Percentiles rank a stretch among this genome's conserved stretches.
Conservation (phyloP, 2,888 invertebrate genomes). For the Orthosia gothica region DNA sequence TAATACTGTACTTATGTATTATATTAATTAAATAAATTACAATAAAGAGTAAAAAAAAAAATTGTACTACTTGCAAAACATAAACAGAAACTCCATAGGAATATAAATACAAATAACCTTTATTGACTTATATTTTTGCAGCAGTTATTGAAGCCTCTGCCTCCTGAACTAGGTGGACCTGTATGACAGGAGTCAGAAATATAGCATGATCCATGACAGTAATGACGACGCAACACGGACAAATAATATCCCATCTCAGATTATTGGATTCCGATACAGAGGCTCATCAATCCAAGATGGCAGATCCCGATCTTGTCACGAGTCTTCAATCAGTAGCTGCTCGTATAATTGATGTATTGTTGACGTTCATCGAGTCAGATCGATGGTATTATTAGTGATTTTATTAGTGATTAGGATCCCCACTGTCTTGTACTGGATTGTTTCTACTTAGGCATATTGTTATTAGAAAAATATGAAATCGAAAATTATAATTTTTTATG, state of each 20-base stretch:
- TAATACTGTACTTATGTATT: too few relatives aligned
- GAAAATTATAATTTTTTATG: too few relatives aligned
- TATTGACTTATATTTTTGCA: too few relatives aligned
- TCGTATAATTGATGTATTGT: constrained; percentile 34
- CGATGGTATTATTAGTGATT: background rate
- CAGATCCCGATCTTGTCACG: constrained; percentile 21
- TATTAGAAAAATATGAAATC: too few relatives aligned
- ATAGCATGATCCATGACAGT: constrained; percentile 22
- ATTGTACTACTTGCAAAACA: background rate
- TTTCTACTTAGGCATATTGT: too few relatives aligned
- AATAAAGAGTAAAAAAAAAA: too few relatives aligned
- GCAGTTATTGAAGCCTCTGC: too few relatives aligned
- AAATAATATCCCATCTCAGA: constrained; percentile 32
- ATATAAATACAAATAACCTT: background rate
- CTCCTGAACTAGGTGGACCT: too few relatives aligned
- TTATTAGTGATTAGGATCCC: background rate
- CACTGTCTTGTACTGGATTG: too few relatives aligned
- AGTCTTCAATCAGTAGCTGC: constrained; percentile 8
- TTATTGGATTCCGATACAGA: constrained; percentile 46
- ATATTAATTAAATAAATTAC: too few relatives aligned
- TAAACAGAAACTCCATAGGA: constrained; percentile 5
- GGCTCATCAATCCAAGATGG: constrained; percentile 44
- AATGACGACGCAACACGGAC: constrained; percentile 27
- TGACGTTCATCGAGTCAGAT: constrained; percentile 10
- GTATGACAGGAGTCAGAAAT: too few relatives aligned